Base-by-base conservation (phyloP, 2,113 vertebrate species). In the Limanda limanda region DNA sequence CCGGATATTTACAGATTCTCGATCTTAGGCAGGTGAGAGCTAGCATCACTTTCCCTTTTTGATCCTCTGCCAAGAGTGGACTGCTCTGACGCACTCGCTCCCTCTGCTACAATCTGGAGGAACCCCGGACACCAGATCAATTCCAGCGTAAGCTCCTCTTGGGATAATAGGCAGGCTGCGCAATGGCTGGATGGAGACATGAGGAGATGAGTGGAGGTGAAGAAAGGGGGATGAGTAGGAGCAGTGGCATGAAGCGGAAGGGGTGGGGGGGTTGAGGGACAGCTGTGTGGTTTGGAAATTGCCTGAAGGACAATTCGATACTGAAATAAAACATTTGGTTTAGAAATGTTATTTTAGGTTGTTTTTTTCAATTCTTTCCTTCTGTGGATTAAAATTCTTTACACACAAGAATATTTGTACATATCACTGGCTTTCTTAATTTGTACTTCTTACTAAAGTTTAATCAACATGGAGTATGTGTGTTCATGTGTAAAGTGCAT, bases 141-240 rank as follows among this genome's bases (percentile, higher is more conserved):
- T 87, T 81, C 80, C 82, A 68, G 72, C 61, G 73, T 91, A 92
- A 91, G 87, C 87, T 87, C 66, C 83, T 89, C 81, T 60, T 4
- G 82, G 88, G 87, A 90, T 92, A 83, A 91, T 71, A 71, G 76
- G 73, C 81, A 65, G 78, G 78, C 82, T 85, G 81, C 71, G 73
- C 68, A 67, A 68, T 3, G 61, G 87, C 75, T 87, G 69, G 71
- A 76, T 68, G 74, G 77, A 76, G 63, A 71, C 77, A 81, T 71
- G 64, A 74, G 76, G 75, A 76, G 74, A 86, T 74, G 64, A 78
- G 78, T 63, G 1, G 55, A 78, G 68, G 62, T 71, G 68, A 68
- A 75, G 73, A 88, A 69, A 78, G 78, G 31, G 70, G 65, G 75
- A 75, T 59, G 83, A 82, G 57, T 74, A 60, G 51, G 59, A 56